A percentile compares a stretch with the other conserved stretches of the same genome.
Evolutionary conservation across 2,888 invertebrate genomes (phyloP).

Genomic region (Lycocerus yunnanus): DNA sequence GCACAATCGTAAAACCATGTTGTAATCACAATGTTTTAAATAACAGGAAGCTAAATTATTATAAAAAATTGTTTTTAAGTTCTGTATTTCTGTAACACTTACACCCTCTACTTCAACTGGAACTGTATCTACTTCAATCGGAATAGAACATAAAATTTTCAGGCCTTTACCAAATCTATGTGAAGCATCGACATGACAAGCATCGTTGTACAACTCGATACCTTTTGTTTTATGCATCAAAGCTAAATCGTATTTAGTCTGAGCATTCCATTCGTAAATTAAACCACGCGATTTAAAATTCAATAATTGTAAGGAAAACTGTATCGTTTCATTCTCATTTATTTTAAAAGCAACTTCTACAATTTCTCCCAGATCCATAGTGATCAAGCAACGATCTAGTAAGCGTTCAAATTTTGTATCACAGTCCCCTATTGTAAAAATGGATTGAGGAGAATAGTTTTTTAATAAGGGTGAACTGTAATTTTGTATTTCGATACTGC

Average conservation of each 20-base stretch:
- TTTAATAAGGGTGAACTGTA: constrained; percentile 35
- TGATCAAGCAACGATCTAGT: constrained; percentile 56
- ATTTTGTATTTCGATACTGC: constrained; percentile 43
- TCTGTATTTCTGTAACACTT: constrained; percentile 58
- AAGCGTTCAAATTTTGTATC: constrained; percentile 56
- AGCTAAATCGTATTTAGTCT: constrained; percentile 54
- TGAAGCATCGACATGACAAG: constrained; percentile 70
- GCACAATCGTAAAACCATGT: constrained; percentile 68
- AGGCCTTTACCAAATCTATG: constrained; percentile 73
- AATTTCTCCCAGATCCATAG: constrained; percentile 57
- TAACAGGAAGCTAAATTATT: constrained; percentile 86
- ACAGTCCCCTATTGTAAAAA: constrained; percentile 53
- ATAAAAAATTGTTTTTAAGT: constrained; percentile 70
- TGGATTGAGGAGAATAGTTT: constrained; percentile 33
- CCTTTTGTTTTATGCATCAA: constrained; percentile 57
- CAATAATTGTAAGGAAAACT: constrained; percentile 52
- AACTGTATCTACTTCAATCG: constrained; percentile 54
- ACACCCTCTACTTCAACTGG: constrained; percentile 60
- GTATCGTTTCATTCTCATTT: constrained; percentile 41
- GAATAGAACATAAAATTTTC: constrained; percentile 72
- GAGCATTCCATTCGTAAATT: constrained; percentile 54
- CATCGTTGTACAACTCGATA: constrained; percentile 67
- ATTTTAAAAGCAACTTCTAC: constrained; percentile 54
- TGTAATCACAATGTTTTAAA: constrained; percentile 68
- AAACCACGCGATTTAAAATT: constrained; percentile 52